Conservation (phyloP, 2,113 vertebrate genomes). For the Camelus dromedarius region DNA sequence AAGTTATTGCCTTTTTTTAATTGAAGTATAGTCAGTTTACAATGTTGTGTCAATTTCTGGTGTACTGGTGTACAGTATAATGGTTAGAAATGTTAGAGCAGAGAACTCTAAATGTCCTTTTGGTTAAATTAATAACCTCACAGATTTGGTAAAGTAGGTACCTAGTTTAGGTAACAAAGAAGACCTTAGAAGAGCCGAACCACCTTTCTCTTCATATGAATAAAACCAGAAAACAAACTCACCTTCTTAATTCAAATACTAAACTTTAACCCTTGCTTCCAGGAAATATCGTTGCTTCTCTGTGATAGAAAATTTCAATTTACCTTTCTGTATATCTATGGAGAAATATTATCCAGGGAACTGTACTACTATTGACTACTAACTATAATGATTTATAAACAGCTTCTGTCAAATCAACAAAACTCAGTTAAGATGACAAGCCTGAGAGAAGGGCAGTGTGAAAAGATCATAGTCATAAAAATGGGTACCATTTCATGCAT, state of each 20-base stretch:
- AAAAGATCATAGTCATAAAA: not conserved
- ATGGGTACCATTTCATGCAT: not conserved
- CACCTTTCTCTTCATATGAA: not conserved
- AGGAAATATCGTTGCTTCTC: not conserved
- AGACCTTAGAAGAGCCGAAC: not conserved
- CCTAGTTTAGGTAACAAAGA: not conserved
- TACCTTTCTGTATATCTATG: not conserved
- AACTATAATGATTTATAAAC: not conserved
- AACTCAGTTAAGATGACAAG: not conserved
- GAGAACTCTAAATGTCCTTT: not conserved
- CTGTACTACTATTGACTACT: not conserved
- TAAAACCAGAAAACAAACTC: slow-evolving; percentile 15
- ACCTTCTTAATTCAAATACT: not conserved
- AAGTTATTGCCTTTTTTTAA: not conserved
- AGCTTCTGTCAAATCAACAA: not conserved
- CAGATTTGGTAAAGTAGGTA: not conserved
- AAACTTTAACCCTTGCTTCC: not conserved
- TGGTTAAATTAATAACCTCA: not conserved
- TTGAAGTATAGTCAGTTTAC: no score
- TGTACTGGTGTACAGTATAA: no score
- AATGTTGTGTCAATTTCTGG: no score
- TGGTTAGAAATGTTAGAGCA: not conserved
- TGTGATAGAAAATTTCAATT: not conserved
- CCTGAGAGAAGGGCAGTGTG: not conserved
- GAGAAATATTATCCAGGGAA: not conserved